phyloP scores from a whole-genome alignment of 2,113 vertebrate genomes.

The Coptodon rendalli region DNA sequence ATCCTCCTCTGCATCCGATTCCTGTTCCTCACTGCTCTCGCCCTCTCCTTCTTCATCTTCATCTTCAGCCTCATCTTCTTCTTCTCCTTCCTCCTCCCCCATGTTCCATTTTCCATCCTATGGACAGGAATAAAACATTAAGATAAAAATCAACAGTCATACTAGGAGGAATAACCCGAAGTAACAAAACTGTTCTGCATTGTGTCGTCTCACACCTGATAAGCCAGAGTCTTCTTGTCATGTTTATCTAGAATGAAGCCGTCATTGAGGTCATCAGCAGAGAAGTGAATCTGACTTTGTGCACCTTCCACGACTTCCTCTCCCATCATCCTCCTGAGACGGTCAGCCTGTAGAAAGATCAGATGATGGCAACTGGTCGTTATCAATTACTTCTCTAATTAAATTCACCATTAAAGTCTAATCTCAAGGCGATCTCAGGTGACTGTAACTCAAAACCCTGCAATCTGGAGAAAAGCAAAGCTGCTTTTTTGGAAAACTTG shows the following conservation, averaged over 20 bases:
- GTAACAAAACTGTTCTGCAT: not conserved
- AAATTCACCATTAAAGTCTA: not conserved
- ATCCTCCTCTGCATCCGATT: not conserved
- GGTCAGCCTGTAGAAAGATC: slow-evolving; percentile 74
- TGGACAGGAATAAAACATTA: not conserved
- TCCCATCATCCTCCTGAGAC: slow-evolving; percentile 88
- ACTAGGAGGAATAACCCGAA: not conserved
- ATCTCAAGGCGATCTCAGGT: not conserved
- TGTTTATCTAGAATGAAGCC: slow-evolving; percentile 85
- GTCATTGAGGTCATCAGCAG: slow-evolving; percentile 90
- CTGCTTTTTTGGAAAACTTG: accelerated
- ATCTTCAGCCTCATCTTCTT: slow-evolving; percentile 8
- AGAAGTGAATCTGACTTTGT: slow-evolving; percentile 71
- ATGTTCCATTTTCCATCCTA: slow-evolving; percentile 82
- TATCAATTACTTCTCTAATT: not conserved
- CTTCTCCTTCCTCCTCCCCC: not conserved
- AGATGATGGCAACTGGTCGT: not conserved
- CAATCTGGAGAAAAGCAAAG: not conserved
- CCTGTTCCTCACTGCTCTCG: not conserved
- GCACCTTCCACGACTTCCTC: slow-evolving; percentile 42
- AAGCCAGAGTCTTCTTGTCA: slow-evolving; percentile 79
- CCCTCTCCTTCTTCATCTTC: not conserved
- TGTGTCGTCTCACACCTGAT: slow-evolving; percentile 68
- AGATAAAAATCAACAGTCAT: not conserved
- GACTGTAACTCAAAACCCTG: not conserved